Evolutionary conservation across 2,113 vertebrate species (phyloP), one percentile per base, ranked within the genome.

Genomic region (Trematocara macrostoma): DNA sequence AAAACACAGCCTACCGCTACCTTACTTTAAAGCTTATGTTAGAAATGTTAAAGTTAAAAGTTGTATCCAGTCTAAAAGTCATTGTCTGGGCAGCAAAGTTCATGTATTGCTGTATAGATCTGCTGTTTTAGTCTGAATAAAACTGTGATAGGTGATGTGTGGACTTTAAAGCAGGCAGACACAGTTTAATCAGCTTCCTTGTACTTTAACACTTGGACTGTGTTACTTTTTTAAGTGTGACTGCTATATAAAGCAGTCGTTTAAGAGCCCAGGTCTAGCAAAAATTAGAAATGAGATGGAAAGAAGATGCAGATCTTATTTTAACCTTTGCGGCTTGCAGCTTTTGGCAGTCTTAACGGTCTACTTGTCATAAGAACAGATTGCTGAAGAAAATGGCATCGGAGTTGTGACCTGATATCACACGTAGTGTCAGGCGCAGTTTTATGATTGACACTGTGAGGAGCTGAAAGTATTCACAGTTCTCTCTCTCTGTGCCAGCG

Each of bases 391-490:
- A 69, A 56, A 49, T 23, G 18, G 53, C 87, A 71, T 84, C 31
- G 1, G 29, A 23, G 56, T 29, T 14, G 29, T 81, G 88, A 92
- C 88, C 86, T 82, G 51, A 16, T 38, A 76, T 74, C 82, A 76
- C 67, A 78, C 61, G 84, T 59, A 61, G 57, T 69, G 52, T 87
- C 88, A 49, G 11, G 0, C 3, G 4, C 47, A 59, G 81, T 61
- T 84, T 78, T 8, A 59, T 45, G 78, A 80, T 78, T 79, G 79
- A 87, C 83, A 82, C 86, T 53, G 52, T 1, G 12, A 85, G 82
- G 40, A 83, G 57, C 87, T 71, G 14, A 26, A 40, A 85, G 83
- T 81, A 74, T 79, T 89, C 80, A 74, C 34, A 35, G 34, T 8
- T 74, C 40, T 83, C 56, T 76, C 47, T 34, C 20, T 5, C 59